Evolutionary conservation across 2,113 vertebrate species (phyloP).

Genomic region (Pitta sordida): DNA sequence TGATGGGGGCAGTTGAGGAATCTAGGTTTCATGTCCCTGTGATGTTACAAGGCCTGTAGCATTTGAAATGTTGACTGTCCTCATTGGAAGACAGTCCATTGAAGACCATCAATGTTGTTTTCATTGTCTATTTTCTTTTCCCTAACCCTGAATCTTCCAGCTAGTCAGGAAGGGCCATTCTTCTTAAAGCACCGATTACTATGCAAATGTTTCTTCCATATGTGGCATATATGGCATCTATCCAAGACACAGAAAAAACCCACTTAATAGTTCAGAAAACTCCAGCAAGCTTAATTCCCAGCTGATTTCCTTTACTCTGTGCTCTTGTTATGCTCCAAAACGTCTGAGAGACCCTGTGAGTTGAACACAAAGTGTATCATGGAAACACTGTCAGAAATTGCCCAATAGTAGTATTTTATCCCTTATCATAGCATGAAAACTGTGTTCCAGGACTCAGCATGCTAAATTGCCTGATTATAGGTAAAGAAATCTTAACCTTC

Average conservation of each 20-base stretch:
- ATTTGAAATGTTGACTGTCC: neutral
- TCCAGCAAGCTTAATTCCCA: neutral
- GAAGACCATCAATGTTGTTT: too few species aligned
- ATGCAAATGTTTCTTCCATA: conserved; percentile 11
- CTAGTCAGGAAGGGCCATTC: neutral
- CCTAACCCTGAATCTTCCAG: neutral
- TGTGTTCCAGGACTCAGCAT: neutral
- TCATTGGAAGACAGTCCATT: too few species aligned
- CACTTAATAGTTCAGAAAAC: neutral
- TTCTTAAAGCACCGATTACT: neutral
- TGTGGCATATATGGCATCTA: neutral
- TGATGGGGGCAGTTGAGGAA: neutral
- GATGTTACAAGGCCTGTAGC: neutral
- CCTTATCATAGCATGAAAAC: neutral
- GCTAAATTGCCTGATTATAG: neutral
- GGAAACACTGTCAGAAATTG: neutral
- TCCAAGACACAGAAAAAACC: neutral
- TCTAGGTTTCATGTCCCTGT: neutral
- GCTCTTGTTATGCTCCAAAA: neutral
- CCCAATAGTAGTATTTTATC: neutral
- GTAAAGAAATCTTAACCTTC: neutral
- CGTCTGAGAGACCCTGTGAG: neutral
- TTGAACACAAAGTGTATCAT: neutral
- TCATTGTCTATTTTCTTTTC: neutral
- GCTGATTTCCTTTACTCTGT: neutral